Percentiles rank a stretch among this genome's conserved stretches.
Conservation (phyloP, 1,140 invertebrate species). For the Paraescarpia echinospica region DNA sequence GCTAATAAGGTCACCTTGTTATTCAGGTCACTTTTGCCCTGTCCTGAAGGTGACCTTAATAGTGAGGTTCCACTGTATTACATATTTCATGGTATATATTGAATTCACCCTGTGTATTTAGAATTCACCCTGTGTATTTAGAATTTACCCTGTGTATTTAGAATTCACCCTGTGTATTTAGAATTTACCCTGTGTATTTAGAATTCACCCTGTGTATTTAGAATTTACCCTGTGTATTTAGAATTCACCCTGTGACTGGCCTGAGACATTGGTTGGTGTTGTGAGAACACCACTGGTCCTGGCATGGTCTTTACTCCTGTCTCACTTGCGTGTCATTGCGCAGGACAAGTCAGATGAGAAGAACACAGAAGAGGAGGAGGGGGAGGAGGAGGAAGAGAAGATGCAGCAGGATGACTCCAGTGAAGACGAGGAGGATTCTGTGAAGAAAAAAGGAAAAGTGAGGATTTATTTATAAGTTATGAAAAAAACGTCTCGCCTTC, state of each 20-base stretch:
- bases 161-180: no score
- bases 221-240: no score
- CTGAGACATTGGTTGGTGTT: slow-evolving; percentile 1
- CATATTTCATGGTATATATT: no score
- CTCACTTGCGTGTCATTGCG: slow-evolving; percentile 53
- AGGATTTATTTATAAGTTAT: background rate
- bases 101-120: no score
- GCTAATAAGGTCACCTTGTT: no score
- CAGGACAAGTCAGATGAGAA: slow-evolving; percentile 59
- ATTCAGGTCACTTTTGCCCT: no score
- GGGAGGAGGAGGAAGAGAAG: slow-evolving; percentile 34
- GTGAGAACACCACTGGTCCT: background rate
- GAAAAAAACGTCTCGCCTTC: background rate
- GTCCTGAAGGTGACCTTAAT: no score
- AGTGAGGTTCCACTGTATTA: no score
- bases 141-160: no score
- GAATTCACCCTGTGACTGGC: background rate
- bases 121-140: no score
- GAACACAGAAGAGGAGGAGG: slow-evolving; percentile 33
- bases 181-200: no score
- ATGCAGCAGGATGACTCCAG: slow-evolving; percentile 34
- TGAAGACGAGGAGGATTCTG: slow-evolving; percentile 28
- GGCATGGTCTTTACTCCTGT: background rate
- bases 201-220: no score
- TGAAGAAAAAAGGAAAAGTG: background rate